Conservation (phyloP, 2,113 vertebrate species). For the Siphamia tubifer region DNA sequence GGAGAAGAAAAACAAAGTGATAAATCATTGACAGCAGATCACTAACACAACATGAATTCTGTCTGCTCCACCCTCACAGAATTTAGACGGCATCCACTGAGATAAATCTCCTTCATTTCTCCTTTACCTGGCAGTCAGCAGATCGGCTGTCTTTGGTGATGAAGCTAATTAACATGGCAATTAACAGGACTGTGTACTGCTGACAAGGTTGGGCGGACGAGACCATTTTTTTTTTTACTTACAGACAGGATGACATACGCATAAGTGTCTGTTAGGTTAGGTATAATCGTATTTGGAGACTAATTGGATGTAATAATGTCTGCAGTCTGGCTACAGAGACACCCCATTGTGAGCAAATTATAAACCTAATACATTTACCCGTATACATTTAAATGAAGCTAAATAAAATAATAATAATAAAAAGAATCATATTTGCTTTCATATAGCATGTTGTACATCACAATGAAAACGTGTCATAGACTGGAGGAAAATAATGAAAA, state of each 20-base stretch:
- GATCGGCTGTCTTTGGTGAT: constrained; percentile 38
- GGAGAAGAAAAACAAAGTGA: constrained; percentile 53
- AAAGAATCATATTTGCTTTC: too few relatives aligned
- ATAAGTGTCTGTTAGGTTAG: neutral
- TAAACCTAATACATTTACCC: neutral
- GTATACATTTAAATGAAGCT: neutral
- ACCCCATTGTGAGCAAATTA: neutral
- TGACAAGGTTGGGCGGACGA: constrained; percentile 27
- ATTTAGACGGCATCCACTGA: constrained; percentile 11
- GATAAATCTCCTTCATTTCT: neutral
- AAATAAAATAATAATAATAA: neutral
- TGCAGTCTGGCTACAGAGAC: neutral
- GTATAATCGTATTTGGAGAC: neutral
- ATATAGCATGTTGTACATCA: too few relatives aligned
- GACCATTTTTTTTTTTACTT: neutral
- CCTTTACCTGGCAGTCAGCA: constrained; percentile 47
- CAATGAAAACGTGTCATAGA: too few relatives aligned
- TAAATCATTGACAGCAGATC: constrained; percentile 55
- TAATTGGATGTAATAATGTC: constrained; percentile 18
- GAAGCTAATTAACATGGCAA: constrained; percentile 62
- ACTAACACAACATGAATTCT: constrained; percentile 43
- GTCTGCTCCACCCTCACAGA: constrained; percentile 19
- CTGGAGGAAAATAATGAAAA: constrained; percentile 18
- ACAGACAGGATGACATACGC: neutral
- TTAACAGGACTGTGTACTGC: constrained; percentile 45